A percentile compares a stretch with the other conserved stretches of the same genome.
Conservation (phyloP, 2,113 vertebrate genomes). For the Sinosuthora webbiana region DNA sequence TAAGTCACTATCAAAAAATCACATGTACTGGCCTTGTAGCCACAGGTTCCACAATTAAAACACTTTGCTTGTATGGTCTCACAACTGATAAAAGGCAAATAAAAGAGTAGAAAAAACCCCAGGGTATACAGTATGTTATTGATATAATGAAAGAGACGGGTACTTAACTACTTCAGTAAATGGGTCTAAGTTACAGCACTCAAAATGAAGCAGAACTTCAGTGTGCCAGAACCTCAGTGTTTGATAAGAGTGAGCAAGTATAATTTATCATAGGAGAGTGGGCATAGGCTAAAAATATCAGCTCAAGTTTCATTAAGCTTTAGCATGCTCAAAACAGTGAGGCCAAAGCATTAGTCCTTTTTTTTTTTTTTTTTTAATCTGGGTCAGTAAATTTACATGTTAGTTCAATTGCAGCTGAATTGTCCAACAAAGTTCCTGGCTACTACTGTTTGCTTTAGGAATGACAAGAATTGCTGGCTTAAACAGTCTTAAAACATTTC, state of each 20-base stretch:
- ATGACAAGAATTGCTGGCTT: background rate
- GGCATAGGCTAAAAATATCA: background rate
- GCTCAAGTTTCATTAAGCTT: background rate
- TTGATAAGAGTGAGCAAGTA: background rate
- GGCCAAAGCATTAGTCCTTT: background rate
- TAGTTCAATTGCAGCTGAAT: background rate
- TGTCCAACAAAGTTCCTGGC: background rate
- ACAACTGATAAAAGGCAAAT: background rate
- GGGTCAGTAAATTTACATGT: background rate
- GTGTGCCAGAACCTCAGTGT: background rate
- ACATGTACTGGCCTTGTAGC: background rate
- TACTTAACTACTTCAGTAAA: background rate
- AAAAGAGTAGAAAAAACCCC: background rate
- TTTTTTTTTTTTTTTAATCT: background rate
- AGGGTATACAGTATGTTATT: background rate
- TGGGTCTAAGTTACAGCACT: background rate
- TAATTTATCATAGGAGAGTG: background rate
- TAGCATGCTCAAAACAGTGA: background rate
- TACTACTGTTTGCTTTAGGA: background rate
- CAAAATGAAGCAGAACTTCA: background rate
- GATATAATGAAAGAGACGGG: background rate
- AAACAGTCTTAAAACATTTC: background rate
- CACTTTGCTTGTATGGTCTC: background rate
- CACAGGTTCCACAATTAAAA: background rate
- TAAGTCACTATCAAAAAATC: background rate